A percentile compares a stretch with the other conserved stretches of the same genome.
Evolutionary conservation across 2,113 vertebrate genomes (phyloP).

Genomic region (Hypanus sabinus): DNA sequence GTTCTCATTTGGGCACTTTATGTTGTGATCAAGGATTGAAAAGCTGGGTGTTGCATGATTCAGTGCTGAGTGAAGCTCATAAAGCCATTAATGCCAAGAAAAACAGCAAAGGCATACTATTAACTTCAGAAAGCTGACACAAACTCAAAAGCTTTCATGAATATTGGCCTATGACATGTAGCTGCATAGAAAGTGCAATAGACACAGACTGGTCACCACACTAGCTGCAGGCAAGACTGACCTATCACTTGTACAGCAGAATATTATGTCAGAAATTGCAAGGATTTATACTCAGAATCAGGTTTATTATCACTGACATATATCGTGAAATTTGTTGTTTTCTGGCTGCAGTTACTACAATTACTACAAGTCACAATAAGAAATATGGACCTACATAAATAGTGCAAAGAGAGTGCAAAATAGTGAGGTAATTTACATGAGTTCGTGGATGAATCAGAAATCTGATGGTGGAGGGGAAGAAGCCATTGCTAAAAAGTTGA

Average conservation of each 20-base stretch:
- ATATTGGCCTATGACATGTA: neutral
- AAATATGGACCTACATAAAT: too few species aligned
- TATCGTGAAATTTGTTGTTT: too few species aligned
- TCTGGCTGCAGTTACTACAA: too few species aligned
- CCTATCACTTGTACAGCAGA: neutral
- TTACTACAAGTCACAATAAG: too few species aligned
- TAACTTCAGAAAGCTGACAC: neutral
- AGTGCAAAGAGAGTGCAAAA: too few species aligned
- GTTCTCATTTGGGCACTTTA: neutral
- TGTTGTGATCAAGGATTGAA: neutral
- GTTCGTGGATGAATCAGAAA: too few species aligned
- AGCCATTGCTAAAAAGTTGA: too few species aligned
- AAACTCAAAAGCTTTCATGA: neutral
- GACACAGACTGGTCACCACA: neutral
- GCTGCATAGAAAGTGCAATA: neutral
- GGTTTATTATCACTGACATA: too few species aligned
- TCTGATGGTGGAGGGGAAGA: too few species aligned
- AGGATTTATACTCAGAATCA: neutral
- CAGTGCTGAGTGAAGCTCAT: neutral
- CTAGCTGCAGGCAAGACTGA: neutral
- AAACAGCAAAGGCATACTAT: neutral
- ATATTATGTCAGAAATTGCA: conserved; percentile 10
- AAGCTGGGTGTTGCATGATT: neutral
- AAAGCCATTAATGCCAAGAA: neutral
- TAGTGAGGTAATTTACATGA: too few species aligned